Evolutionary conservation across 2,888 invertebrate genomes (phyloP), one percentile per base, ranked within the genome.

Genomic region (Ophion ellenae): DNA sequence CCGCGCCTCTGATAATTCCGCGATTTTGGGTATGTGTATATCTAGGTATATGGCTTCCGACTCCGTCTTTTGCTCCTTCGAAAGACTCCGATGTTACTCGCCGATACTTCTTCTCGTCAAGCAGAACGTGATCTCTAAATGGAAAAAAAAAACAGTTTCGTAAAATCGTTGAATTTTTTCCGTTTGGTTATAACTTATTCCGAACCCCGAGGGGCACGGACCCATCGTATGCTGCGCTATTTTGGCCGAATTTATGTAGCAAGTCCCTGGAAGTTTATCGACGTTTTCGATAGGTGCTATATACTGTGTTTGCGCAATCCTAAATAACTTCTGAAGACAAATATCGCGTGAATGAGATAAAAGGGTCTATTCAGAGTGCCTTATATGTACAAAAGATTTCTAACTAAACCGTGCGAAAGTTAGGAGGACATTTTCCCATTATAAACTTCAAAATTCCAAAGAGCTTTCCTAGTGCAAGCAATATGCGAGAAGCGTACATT

Each of bases 141-240:
- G 71, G 36, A 53, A 70, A 74, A 10, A 81, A 69, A 81, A 85
- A 82, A 83, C 75, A 70, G 81, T 83, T 83, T 80, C 61, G 40
- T 85, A 61, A 71, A 45, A 71, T 81, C 70, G 64, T 75, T 47
- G 59, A 64, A 75, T 64, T 66, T 57, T 57, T 53, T 47, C 40
- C 63, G 11, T 69, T 40, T 69, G 40, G 11, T 40, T 36, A 17
- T 77, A 36, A 40, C 59, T 57, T 59, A 77, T 77, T 77, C 77
- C 57, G 14, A 53, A 17, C 14, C 2, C 7, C 32, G 20, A 20
- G 40, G 11, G 10, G 20, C 40, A 9, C 40, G 40, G 40, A 40
- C 9, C 40, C 1, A 40, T 9, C 6, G 5, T 40, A 40, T 40
- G 5, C 0, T 6, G 40, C 6, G 40, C 40, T 40, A 5, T 53